These are phyloP conservation scores for Amblyteles armatorius DNA, from an alignment of 2,888 invertebrate species.

Conservation along the genomic window DNA sequence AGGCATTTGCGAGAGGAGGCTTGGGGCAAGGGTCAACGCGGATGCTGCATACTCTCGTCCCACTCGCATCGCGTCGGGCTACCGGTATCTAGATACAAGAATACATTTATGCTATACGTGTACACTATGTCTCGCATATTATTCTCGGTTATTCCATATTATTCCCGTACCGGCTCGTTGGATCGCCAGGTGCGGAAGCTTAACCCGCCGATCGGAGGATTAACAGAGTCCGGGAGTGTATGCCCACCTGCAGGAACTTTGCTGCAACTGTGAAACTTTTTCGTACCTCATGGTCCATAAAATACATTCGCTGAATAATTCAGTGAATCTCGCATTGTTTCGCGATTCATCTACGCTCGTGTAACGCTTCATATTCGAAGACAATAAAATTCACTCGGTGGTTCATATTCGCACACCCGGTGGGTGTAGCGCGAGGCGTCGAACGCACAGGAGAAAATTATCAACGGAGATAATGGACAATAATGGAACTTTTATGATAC, in stretches of 20 bases:
- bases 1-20: constrained; percentile 58
- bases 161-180: not conserved
- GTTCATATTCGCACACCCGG: not conserved
- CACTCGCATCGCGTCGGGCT: constrained; percentile 48
- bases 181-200: constrained; percentile 25
- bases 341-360: constrained; percentile 6
- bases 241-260: constrained; percentile 36
- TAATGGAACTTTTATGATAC: constrained; percentile 7
- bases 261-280: not conserved
- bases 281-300: constrained; percentile 35
- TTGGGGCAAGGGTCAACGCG: constrained; percentile 61
- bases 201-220: constrained; percentile 13
- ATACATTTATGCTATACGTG: constrained; percentile 16
- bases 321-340: constrained; percentile 56
- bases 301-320: constrained; percentile 58
- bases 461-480: constrained; percentile 16
- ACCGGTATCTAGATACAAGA: constrained; percentile 41
- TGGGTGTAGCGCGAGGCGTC: not conserved
- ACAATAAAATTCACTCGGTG: constrained; percentile 15
- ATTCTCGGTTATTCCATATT: constrained; percentile 23
- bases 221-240: constrained; percentile 5
- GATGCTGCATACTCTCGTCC: constrained; percentile 58
- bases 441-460: constrained; percentile 3
- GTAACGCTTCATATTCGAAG: constrained; percentile 14
- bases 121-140: constrained; percentile 9